phyloP scores from a whole-genome alignment of 2,113 vertebrate species.

The Desmodus rotundus region DNA sequence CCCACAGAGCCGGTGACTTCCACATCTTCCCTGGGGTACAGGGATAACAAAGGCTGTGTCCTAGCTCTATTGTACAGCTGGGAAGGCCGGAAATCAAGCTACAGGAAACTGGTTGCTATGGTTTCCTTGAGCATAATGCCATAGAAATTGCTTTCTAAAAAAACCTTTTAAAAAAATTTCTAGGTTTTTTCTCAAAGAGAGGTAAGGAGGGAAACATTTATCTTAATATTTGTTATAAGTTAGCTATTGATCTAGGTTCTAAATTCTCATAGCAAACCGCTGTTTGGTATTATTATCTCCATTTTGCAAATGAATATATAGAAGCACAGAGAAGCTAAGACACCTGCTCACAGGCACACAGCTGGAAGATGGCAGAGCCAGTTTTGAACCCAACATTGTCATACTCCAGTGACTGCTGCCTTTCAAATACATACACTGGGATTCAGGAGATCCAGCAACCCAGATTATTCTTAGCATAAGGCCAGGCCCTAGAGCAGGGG shows the following conservation, averaged over 20 bases:
- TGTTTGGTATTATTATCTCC: not conserved
- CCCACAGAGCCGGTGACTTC: constrained; percentile 1
- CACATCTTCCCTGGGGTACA: constrained; percentile 36
- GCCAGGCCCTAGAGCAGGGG: no score
- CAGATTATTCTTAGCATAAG: not conserved
- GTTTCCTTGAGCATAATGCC: constrained; percentile 54
- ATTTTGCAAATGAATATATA: not conserved
- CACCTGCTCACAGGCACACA: not conserved
- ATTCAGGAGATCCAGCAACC: not conserved
- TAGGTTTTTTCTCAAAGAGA: not conserved
- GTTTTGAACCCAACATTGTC: not conserved
- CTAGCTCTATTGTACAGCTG: constrained; percentile 50
- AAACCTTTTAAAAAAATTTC: not conserved
- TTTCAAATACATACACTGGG: not conserved
- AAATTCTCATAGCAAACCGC: not conserved
- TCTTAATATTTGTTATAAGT: not conserved
- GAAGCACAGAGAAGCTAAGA: not conserved
- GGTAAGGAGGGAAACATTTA: not conserved
- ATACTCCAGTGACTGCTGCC: not conserved
- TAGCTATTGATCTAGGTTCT: not conserved
- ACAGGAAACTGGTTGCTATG: constrained; percentile 71
- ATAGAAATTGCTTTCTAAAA: constrained; percentile 57
- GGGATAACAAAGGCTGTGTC: constrained; percentile 67
- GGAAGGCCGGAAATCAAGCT: constrained; percentile 65
- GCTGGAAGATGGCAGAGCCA: not conserved